phyloP scores from a whole-genome alignment of 2,113 vertebrate species.

The Sapayoa aenigma region DNA sequence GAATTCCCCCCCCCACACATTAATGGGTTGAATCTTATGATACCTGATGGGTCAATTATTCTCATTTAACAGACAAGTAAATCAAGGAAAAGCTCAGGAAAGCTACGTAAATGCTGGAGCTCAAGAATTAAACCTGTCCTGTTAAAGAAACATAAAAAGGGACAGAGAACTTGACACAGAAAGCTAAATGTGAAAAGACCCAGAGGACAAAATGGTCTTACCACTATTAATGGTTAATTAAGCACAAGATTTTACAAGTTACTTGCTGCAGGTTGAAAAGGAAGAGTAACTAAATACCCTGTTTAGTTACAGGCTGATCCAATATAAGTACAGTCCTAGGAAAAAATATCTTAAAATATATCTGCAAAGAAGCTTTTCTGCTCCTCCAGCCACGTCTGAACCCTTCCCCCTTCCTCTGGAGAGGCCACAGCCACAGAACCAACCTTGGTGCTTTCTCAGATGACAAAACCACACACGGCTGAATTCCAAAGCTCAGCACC shows the following conservation, averaged over 20 bases:
- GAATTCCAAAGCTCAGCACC: background rate
- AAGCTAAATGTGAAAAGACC: background rate
- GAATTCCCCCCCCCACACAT: background rate
- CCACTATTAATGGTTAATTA: background rate
- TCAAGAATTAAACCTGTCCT: background rate
- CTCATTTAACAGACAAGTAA: background rate
- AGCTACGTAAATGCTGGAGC: fast-evolving
- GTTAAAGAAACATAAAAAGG: background rate
- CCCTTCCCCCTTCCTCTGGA: background rate
- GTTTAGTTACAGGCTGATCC: background rate
- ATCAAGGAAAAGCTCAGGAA: background rate
- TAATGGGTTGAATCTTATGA: background rate
- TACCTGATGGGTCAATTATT: background rate
- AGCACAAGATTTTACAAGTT: background rate
- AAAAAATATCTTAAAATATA: background rate
- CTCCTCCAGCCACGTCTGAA: background rate
- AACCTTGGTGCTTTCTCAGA: background rate
- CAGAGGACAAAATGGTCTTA: background rate
- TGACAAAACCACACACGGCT: background rate
- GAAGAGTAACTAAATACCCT: no score
- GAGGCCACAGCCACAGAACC: background rate
- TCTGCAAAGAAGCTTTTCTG: background rate
- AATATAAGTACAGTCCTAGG: background rate
- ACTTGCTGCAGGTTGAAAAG: background rate
- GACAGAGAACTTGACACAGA: background rate